Base-by-base conservation (phyloP, 2,888 invertebrate species). In the Galerucella pusilla region DNA sequence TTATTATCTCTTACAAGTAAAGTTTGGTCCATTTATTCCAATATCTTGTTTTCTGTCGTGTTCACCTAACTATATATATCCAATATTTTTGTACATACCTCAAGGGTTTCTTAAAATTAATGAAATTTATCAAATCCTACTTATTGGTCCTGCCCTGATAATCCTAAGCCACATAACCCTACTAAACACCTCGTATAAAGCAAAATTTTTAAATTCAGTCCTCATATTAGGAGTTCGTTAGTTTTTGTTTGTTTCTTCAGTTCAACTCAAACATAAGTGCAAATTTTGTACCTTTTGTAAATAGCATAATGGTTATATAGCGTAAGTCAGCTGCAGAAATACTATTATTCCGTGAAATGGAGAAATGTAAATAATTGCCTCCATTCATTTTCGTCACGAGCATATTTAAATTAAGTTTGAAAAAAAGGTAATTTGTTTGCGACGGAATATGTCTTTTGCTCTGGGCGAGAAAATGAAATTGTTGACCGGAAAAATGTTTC, bases 351-450 rank as follows among this genome's bases (percentile, higher is more conserved):
- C 25, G 25, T 16, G 49, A 59, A 59, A 60, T 67, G 66, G 46
- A 49, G 66, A 72, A 72, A 66, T 72, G 72, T 66, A 60, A 72
- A 67, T 72, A 72, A 72, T 72, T 66, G n/a, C 72, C 60, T 16
- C 54, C 72, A 72, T 72, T 72, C 66, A 35, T 72, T 60, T 72
- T 72, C 66, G 66, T 72, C 72, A 60, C 46, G 16, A 67, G 66
- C 20, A 67, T 49, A 65, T 65, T 65, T 65, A 46, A 67, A 66
- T 66, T 72, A 60, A 60, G 28, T 59, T 63, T 63, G 20, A 35
- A 70, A 70, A 70, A 54, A 69, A 70, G 59, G 10, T 65, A 54
- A 45, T 71, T 71, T 71, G 64, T 64, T 16, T 64, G 35, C 54
- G 52, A 16, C n/a, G 45, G 14, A 65, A 42, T 54, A 57, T 63